phyloP scores from a whole-genome alignment of 1,140 invertebrate genomes.

The Daktulosphaira vitifoliae region DNA sequence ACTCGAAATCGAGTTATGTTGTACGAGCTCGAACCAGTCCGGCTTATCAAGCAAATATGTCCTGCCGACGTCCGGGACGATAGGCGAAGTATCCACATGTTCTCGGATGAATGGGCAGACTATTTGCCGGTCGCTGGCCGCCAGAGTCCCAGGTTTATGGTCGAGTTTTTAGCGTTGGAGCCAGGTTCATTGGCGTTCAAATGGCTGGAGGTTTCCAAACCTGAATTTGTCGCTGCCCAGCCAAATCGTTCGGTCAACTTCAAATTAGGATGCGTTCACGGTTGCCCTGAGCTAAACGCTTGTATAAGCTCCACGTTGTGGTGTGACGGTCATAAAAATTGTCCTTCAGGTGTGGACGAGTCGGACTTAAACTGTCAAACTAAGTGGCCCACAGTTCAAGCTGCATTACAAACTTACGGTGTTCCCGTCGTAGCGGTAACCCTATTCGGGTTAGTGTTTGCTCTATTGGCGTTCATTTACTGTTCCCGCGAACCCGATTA shows the following conservation, averaged over 20 bases:
- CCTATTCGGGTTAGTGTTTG: neutral
- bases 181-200: conserved; percentile 60
- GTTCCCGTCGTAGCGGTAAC: conserved; percentile 6
- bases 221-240: conserved; percentile 45
- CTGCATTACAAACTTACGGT: neutral
- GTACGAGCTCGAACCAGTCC: conserved; percentile 45
- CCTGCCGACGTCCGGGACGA: conserved; percentile 57
- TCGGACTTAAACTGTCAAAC: conserved; percentile 54
- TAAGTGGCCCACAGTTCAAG: conserved; percentile 21
- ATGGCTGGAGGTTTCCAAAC: conserved; percentile 70
- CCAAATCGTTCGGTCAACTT: conserved; percentile 46
- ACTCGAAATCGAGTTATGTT: conserved; percentile 64
- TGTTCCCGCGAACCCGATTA: neutral
- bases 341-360: conserved; percentile 77
- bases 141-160: conserved; percentile 49
- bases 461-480: conserved; percentile 3
- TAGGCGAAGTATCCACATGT: conserved; percentile 60
- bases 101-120: conserved; percentile 59
- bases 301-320: conserved; percentile 75
- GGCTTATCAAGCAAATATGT: conserved; percentile 63
- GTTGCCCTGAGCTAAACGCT: conserved; percentile 79
- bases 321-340: conserved; percentile 77
- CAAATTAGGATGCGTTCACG: conserved; percentile 59
- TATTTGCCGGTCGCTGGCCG: conserved; percentile 15
- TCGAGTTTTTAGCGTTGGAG: conserved; percentile 62